Percentiles rank a stretch among this genome's conserved stretches.
These are phyloP conservation scores for Geothlypis trichas DNA, from an alignment of 2,113 vertebrate species.

Conservation along the genomic window DNA sequence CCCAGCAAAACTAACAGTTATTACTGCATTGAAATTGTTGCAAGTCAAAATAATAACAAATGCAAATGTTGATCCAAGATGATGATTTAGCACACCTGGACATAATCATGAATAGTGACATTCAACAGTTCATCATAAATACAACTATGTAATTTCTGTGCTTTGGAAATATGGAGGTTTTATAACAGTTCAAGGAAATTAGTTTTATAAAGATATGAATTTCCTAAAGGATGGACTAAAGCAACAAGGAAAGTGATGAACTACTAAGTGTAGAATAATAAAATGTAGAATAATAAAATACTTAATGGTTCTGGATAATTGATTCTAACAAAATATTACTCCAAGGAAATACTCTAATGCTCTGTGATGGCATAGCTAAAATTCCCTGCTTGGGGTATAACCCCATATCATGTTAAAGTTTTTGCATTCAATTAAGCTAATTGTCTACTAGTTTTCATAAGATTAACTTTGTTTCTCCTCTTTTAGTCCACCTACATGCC, in stretches of 20 bases:
- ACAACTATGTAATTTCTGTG: not conserved
- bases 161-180: not conserved
- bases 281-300: not conserved
- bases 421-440: not conserved
- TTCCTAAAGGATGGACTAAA: not conserved
- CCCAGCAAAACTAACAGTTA: not conserved
- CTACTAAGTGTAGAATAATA: not conserved
- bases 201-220: not conserved
- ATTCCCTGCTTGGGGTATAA: not conserved
- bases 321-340: not conserved
- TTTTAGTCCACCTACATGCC: not conserved
- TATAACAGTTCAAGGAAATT: not conserved
- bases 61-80: not conserved
- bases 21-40: not conserved
- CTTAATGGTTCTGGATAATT: not conserved
- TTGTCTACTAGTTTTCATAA: not conserved
- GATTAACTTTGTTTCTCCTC: not conserved
- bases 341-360: not conserved
- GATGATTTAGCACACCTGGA: not conserved
- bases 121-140: not conserved
- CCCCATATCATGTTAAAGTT: not conserved
- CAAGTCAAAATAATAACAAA: not conserved
- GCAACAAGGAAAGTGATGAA: not conserved
- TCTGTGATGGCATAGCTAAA: not conserved
- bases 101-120: not conserved